A percentile compares a stretch with the other conserved stretches of the same genome.
Conservation (phyloP, 2,113 vertebrate species). For the Tyrannus savana region DNA sequence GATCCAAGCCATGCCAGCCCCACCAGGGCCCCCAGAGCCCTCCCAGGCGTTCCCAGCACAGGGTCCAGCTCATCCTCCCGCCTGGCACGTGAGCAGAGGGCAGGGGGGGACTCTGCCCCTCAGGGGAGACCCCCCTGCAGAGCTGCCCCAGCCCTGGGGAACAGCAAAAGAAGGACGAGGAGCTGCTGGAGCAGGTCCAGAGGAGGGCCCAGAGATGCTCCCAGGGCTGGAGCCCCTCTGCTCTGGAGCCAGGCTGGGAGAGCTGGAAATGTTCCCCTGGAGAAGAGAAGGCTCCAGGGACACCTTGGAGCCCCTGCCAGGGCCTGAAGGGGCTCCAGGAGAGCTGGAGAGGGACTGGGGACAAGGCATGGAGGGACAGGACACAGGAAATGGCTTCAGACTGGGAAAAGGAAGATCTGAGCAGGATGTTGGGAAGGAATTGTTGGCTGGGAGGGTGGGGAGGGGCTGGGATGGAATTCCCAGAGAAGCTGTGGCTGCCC, state of each 20-base stretch:
- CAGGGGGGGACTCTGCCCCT: not conserved
- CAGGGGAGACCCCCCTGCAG: not conserved
- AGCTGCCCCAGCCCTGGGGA: not conserved
- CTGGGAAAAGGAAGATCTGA: no score
- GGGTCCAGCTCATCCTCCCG: not conserved
- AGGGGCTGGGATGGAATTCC: not conserved
- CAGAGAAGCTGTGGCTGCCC: not conserved
- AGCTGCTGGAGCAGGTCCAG: not conserved
- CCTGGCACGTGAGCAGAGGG: accelerated
- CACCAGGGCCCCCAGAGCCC: not conserved
- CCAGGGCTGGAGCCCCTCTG: accelerated
- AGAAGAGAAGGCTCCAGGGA: not conserved
- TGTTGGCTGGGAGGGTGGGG: accelerated
- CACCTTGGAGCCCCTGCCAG: not conserved
- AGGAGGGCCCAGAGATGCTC: accelerated
- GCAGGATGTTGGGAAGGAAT: not conserved
- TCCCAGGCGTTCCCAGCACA: not conserved
- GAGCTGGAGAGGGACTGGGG: not conserved
- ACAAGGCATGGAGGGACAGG: not conserved
- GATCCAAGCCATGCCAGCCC: accelerated
- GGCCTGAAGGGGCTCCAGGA: not conserved
- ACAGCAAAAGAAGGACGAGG: accelerated
- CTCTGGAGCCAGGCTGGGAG: not conserved
- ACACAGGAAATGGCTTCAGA: not conserved
- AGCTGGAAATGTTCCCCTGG: not conserved